A percentile compares a stretch with the other conserved stretches of the same genome.
These are phyloP conservation scores for Sebastes iracundus DNA, from an alignment of 2,797 vertebrate species.

Conservation along the genomic window DNA sequence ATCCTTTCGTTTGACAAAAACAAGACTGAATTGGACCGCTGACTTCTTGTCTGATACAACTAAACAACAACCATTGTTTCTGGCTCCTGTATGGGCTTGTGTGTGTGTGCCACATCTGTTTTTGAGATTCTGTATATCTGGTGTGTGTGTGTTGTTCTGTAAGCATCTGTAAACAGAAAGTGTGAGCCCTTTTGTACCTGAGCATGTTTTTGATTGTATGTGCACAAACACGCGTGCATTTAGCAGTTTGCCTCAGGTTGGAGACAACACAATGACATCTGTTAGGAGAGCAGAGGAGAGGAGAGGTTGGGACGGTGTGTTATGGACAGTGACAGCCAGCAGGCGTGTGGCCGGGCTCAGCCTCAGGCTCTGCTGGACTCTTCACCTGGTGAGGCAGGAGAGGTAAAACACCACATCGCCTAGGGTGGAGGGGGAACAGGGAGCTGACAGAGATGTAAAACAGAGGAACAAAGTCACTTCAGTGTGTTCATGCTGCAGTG, in stretches of 20 bases:
- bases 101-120: conserved; percentile 1
- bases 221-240: conserved; percentile 38
- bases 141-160: conserved; percentile 8
- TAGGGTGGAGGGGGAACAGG: conserved; percentile 25
- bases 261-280: conserved; percentile 62
- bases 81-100: conserved; percentile 31
- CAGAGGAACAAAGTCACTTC: conserved; percentile 41
- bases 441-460: conserved; percentile 49
- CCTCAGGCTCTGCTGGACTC: conserved; percentile 54
- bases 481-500: not conserved
- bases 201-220: conserved; percentile 16
- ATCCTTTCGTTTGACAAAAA: conserved; percentile 63
- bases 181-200: conserved; percentile 29
- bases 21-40: conserved; percentile 51
- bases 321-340: conserved; percentile 73
- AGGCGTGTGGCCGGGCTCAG: conserved; percentile 61
- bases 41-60: conserved; percentile 52
- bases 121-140: conserved; percentile 3
- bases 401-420: conserved; percentile 33
- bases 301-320: conserved; percentile 48
- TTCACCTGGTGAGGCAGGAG: conserved; percentile 60
- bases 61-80: conserved; percentile 58
- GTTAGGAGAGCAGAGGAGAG: conserved; percentile 55
- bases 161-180: conserved; percentile 25
- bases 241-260: conserved; percentile 56